Percentiles rank a stretch among this genome's conserved stretches.
These are phyloP conservation scores for Hesperophylax magnus DNA, from an alignment of 1,140 invertebrate species.

Conservation along the genomic window DNA sequence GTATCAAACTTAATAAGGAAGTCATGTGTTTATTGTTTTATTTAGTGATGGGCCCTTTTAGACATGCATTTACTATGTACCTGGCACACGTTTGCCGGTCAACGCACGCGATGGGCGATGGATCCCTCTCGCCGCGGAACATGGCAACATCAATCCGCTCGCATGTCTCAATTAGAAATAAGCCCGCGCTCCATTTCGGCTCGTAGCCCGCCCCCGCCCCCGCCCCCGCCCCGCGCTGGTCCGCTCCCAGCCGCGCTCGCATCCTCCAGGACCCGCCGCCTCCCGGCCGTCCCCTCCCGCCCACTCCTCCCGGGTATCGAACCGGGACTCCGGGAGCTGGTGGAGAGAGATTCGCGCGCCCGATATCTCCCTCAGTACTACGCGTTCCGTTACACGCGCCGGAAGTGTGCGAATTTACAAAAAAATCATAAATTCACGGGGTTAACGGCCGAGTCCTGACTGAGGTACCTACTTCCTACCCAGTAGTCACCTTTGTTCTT, in stretches of 20 bases:
- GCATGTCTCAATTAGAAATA: constrained; percentile 39
- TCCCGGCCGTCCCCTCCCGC: constrained; percentile 53
- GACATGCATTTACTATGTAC: neutral
- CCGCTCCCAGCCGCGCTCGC: constrained; percentile 8
- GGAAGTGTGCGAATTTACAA: constrained; percentile 40
- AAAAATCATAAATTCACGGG: constrained; percentile 7
- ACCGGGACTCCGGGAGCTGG: neutral
- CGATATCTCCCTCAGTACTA: constrained; percentile 37
- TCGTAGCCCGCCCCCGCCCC: constrained; percentile 10
- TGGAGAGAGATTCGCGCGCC: constrained; percentile 39
- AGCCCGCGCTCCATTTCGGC: constrained; percentile 34
- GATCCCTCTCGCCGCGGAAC: neutral
- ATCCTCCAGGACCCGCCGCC: constrained; percentile 45
- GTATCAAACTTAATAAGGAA: no score
- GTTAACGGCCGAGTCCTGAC: constrained; percentile 24
- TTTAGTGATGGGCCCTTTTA: no score
- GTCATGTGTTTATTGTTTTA: no score
- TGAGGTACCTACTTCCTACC: neutral
- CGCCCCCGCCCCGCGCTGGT: constrained; percentile 46
- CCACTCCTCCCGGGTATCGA: constrained; percentile 45
- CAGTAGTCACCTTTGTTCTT: constrained; percentile 1
- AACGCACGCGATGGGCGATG: constrained; percentile 33
- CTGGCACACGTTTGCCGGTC: neutral
- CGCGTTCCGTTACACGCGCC: constrained; percentile 32
- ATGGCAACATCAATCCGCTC: neutral